Percentiles rank a stretch among this genome's conserved stretches.
phyloP scores from a whole-genome alignment of 2,113 vertebrate genomes.

The Sinocyclocheilus anophthalmus region DNA sequence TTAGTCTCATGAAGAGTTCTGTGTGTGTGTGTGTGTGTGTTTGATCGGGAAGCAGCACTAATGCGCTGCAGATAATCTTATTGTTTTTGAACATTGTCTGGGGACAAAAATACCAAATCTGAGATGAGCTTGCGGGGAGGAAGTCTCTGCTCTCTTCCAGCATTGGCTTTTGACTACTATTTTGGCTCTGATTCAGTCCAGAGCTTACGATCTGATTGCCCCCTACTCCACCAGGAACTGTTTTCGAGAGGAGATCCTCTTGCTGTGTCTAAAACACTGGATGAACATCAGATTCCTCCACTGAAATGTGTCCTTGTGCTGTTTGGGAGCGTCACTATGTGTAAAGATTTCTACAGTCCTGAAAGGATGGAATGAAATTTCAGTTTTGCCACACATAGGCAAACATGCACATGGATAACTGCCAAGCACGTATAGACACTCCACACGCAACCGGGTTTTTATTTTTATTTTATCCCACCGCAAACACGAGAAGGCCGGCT shows the following conservation, averaged over 20 bases:
- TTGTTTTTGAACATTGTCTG: conserved; percentile 48
- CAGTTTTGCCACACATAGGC: not conserved
- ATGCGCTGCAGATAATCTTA: conserved; percentile 46
- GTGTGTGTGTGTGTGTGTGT: conserved; percentile 10
- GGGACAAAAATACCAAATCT: conserved; percentile 37
- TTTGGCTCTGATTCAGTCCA: not conserved
- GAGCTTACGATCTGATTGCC: not conserved
- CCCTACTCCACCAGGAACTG: conserved; percentile 2
- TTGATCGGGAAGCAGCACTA: conserved; percentile 38
- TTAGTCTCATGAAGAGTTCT: conserved; percentile 4
- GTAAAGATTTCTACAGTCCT: not conserved
- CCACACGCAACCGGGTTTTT: not conserved
- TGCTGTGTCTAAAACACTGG: not conserved
- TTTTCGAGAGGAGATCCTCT: conserved; percentile 1
- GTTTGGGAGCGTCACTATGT: not conserved
- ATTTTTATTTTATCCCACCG: not conserved
- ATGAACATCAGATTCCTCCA: not conserved
- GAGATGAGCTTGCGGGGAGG: conserved; percentile 16
- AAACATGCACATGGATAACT: not conserved
- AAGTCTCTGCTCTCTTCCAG: conserved; percentile 3
- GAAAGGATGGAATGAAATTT: not conserved
- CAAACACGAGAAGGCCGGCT: not conserved
- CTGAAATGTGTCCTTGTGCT: not conserved
- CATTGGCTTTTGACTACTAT: not conserved
- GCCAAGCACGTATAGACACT: not conserved